Base-by-base conservation (phyloP, 2,888 invertebrate genomes). In the Ceraclea dissimilis region DNA sequence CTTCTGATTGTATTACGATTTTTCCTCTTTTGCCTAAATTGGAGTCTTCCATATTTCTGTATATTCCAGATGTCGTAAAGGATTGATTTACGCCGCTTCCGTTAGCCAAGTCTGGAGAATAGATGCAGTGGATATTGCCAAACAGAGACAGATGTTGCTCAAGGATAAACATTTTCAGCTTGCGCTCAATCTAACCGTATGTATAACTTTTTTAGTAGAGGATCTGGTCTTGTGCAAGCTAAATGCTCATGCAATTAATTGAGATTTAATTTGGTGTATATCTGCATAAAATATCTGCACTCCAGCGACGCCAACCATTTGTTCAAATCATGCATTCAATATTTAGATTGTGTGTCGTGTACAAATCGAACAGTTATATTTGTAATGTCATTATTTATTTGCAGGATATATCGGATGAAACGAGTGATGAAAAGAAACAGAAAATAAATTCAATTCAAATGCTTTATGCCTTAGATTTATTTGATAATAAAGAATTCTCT, bases 111-210 rank as follows among this genome's bases (percentile, higher is more conserved):
- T 97, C 46, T 96, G 93, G 93, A 87, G 89, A 64, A 79, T 99
- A 54, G 85, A 84, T 63, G 80, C 88, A 0, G 84, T 89, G 5
- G 90, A 93, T 62, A 81, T 93, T 61, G 81, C 86, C 2, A 84
- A 84, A 56, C 98, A 99, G 73, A 84, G 93, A 31, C 82, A 88
- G 66, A 85, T 86, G 63, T 76, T 99, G 50, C 74, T 97, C 11
- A 86, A 89, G 63, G 88, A 90, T 64, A 93, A 94, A 69, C 91
- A 95, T 68, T 99, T 95, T 73, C 91, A 96, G 70, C 76, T 98
- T 56, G 98, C 98, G 2, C 80, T 96, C 19, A 88, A 90, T 69
- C 74, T 97, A 62, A 92, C 92, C 54, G 95, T 94, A 74, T 77
- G 83, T 78, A 59, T 17, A n/a, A n/a, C n/a, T n/a, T n/a, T 33